Base-by-base conservation (phyloP, 2,888 invertebrate genomes). In the Eurytoma adleriae region DNA sequence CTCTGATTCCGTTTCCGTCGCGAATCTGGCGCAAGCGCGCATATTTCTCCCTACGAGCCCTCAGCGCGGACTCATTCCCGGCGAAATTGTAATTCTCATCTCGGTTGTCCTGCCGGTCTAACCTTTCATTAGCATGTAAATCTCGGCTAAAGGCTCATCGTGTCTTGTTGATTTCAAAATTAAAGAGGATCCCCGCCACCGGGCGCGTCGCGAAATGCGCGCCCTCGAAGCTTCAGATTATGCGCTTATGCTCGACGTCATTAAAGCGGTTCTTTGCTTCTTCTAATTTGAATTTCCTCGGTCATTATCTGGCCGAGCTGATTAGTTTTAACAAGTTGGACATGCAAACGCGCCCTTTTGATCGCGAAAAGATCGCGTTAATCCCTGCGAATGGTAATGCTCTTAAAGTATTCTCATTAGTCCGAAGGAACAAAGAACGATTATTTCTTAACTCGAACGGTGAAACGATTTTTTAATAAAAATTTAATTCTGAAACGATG, bases 91-190 rank as follows among this genome's bases (percentile, higher is more conserved):
- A 54, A 73, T 73, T 73, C 64, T 54, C 73, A 64, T 73, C 54
- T 20, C 62, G 54, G 30, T 64, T 27, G 73, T 64, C 73, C 54
- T 73, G 73, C 62, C 73, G 54, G 52, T 61, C 20, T 62, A 52
- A 61, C 64, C 61, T 73, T 64, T 54, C 73, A 73, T 73, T 73
- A 73, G 73, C 73, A 64, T 73, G 64, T 73, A 73, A 73, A 73
- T 73, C 73, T 56, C 64, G 64, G 54, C 18, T 54, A 40, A 61
- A 72, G 62, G 52, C 62, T 12, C 52, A 61, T 52, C 24, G 52
- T 62, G 30, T 62, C 54, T 14, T 54, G 73, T 73, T 73, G 64
- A 73, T 73, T 64, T 56, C 14, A 14, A 64, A 73, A 73, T 73
- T 64, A 73, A 73, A 73, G 64, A 73, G 73, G 16, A 3, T 12